phyloP scores from a whole-genome alignment of 2,888 invertebrate genomes.

The Idaea straminata region DNA sequence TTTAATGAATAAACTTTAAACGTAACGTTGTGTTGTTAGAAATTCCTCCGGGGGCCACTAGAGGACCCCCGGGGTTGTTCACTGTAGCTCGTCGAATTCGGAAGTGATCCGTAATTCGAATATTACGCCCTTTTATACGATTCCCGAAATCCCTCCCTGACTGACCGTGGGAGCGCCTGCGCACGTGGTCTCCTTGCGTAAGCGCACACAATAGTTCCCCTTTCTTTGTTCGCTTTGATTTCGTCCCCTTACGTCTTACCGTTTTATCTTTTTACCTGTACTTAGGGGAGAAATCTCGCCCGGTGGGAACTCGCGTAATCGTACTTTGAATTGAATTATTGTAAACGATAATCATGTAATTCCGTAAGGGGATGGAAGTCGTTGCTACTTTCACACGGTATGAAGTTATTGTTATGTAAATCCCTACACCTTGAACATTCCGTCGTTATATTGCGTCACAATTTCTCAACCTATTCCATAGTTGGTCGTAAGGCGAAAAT shows the following conservation, averaged over 20 bases:
- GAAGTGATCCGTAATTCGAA: constrained; percentile 53
- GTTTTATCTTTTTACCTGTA: constrained; percentile 73
- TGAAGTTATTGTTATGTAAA: constrained; percentile 54
- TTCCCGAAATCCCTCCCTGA: constrained; percentile 55
- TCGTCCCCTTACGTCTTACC: constrained; percentile 73
- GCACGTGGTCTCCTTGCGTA: constrained; percentile 74
- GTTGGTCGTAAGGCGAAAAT: constrained; percentile 2
- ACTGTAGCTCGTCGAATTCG: constrained; percentile 52
- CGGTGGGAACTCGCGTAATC: constrained; percentile 71
- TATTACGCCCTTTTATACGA: constrained; percentile 57
- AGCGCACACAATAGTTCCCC: constrained; percentile 68
- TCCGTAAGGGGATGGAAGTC: constrained; percentile 56
- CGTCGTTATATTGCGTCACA: constrained; percentile 23
- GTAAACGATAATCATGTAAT: constrained; percentile 56
- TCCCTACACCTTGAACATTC: constrained; percentile 30
- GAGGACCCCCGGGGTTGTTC: constrained; percentile 59
- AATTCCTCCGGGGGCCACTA: constrained; percentile 50
- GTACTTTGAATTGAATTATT: constrained; percentile 70
- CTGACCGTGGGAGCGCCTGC: constrained; percentile 67
- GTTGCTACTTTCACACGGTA: constrained; percentile 67
- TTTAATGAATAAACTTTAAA: constrained; percentile 51
- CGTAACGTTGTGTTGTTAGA: constrained; percentile 22
- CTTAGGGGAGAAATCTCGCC: constrained; percentile 69
- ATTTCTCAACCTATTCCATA: constrained; percentile 34
- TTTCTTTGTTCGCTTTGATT: constrained; percentile 69